Percentiles rank a stretch among this genome's conserved stretches.
These are phyloP conservation scores for Oriolus oriolus DNA, from an alignment of 2,113 vertebrate genomes.

Conservation along the genomic window DNA sequence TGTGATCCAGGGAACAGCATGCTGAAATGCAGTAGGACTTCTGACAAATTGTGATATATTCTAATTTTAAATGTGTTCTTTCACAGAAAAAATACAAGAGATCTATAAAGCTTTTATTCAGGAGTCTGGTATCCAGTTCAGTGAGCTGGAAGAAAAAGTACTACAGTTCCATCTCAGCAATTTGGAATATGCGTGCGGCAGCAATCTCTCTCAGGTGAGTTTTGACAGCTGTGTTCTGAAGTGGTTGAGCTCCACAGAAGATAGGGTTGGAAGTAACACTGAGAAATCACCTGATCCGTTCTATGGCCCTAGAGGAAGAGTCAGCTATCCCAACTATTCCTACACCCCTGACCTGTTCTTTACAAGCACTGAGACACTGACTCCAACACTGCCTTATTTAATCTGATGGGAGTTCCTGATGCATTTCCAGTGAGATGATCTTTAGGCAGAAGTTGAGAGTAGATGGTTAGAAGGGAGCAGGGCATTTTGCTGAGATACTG, in stretches of 20 bases:
- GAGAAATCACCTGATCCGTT: background rate
- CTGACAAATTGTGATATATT: background rate
- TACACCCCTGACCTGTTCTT: background rate
- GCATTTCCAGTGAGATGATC: background rate
- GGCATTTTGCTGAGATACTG: background rate
- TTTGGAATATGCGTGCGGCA: constrained; percentile 94
- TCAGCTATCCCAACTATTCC: background rate
- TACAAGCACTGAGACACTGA: background rate
- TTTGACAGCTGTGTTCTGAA: background rate
- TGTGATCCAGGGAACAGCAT: background rate
- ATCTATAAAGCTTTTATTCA: constrained; percentile 91
- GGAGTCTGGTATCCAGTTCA: constrained; percentile 94
- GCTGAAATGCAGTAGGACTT: background rate
- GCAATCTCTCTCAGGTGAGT: constrained; percentile 85
- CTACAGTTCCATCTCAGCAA: constrained; percentile 97
- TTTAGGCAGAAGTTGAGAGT: background rate
- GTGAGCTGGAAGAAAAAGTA: constrained; percentile 90
- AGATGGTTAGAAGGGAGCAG: background rate
- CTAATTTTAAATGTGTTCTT: background rate
- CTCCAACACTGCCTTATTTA: background rate
- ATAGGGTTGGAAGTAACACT: background rate
- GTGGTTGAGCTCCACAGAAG: background rate
- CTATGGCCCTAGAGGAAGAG: background rate
- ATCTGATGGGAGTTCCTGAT: background rate
- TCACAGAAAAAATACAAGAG: constrained; percentile 92